Evolutionary conservation across 2,888 invertebrate genomes (phyloP), one percentile per base, ranked within the genome.

Genomic region (Chymomyza caudatula): DNA sequence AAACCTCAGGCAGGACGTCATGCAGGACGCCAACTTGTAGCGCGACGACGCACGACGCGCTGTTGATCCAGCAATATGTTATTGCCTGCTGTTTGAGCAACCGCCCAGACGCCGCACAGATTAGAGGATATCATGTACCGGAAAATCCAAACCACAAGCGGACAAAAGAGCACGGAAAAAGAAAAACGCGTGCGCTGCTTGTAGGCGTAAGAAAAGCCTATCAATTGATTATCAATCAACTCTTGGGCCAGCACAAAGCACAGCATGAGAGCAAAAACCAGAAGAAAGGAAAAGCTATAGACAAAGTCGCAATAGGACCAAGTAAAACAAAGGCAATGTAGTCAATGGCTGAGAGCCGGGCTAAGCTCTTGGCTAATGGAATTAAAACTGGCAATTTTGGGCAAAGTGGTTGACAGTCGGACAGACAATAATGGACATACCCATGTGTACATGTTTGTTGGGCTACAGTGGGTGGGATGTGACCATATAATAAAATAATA

Each of bases 221-320:
- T 85, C 86, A 87, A 88, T 88, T 88, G 86, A 85, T 83, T 88
- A 88, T 87, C 87, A 88, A 88, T 88, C 88, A 88, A 86, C 74
- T 80, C 74, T 73, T 70, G 54, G 59, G 20, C 15, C 47, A 56
- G 57, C 42, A 44, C 25, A 52, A 54, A 64, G 25, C 60, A 29
- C 29, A 29, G 42, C 54, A 49, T 23, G 59, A 51, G 56, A 19
- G 19, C 68, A 60, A 42, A 57, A 54, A 37, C 15, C 44, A 37
- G 11, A 23, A 15, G 53, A 65, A 58, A 57, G 58, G 42, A 65
- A 67, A 22, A 54, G 57, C 19, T 11, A 54, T 37, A 37, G 11
- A 61, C 61, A 51, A 54, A 67, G 71, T 56, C 43, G 62, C 11
- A 47, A 47, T 47, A 13, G 17, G n/a, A 25, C 17, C 13, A 13